These are phyloP conservation scores for Stomatorhinus ivindoensis DNA, from an alignment of 2,113 vertebrate species.

Conservation along the genomic window DNA sequence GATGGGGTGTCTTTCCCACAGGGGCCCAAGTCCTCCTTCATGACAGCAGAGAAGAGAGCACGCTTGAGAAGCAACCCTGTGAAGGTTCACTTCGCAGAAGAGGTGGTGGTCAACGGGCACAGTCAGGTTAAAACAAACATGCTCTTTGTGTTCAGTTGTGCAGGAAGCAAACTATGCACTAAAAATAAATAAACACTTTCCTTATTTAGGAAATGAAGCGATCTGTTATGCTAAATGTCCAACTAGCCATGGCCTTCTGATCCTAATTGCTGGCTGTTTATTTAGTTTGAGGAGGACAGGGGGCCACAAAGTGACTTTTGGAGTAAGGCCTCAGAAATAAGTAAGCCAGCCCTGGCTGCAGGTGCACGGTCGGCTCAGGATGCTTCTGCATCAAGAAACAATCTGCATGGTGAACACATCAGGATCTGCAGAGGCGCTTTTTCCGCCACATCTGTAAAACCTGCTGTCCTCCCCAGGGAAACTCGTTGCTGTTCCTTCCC, in stretches of 20 bases:
- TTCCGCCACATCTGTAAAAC: not conserved
- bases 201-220: not conserved
- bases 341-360: not conserved
- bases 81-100: conserved; percentile 93
- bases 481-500: conserved; percentile 92
- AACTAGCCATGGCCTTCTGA: not conserved
- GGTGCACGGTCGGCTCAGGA: not conserved
- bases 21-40: conserved; percentile 93
- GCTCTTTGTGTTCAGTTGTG: not conserved
- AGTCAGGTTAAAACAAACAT: conserved; percentile 70
- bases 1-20: conserved; percentile 37
- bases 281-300: not conserved
- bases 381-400: not conserved
- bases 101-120: conserved; percentile 88
- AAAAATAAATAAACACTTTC: not conserved
- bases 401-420: not conserved
- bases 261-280: not conserved
- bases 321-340: not conserved
- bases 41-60: conserved; percentile 92
- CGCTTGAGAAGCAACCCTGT: conserved; percentile 87
- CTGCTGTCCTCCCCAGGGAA: conserved; percentile 65
- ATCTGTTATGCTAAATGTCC: not conserved
- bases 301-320: not conserved
- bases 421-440: not conserved
- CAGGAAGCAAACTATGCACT: not conserved